phyloP scores from a whole-genome alignment of 2,113 vertebrate species.

The Ramphastos sulfuratus region DNA sequence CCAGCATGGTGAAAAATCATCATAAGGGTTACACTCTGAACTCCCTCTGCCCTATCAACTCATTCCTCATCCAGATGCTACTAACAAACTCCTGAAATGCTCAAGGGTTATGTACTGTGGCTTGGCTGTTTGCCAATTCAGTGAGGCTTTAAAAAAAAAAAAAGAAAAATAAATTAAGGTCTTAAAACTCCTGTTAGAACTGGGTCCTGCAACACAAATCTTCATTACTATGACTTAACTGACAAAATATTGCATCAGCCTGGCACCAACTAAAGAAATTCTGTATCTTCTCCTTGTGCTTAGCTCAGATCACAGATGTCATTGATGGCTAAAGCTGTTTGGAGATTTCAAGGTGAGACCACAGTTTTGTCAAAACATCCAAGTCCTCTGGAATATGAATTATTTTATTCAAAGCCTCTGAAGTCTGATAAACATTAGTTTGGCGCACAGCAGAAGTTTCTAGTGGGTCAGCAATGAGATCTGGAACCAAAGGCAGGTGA shows the following conservation, averaged over 20 bases:
- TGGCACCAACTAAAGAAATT: neutral
- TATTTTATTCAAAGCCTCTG: conserved; percentile 16
- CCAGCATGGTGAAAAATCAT: neutral
- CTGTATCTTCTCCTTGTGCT: neutral
- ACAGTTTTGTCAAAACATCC: conserved; percentile 4
- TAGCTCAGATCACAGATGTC: conserved; percentile 5
- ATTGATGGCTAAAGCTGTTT: neutral
- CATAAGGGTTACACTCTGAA: neutral
- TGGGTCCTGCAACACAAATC: neutral
- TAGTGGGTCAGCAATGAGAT: neutral
- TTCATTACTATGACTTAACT: neutral
- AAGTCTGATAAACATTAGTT: neutral
- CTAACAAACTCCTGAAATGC: neutral
- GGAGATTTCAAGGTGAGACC: neutral
- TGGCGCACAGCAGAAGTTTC: conserved; percentile 7
- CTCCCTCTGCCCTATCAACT: conserved; percentile 4
- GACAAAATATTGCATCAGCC: conserved; percentile 41
- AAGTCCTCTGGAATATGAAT: neutral
- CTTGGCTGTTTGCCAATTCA: conserved; percentile 2
- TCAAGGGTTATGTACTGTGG: conserved; percentile 28
- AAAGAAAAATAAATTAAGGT: neutral
- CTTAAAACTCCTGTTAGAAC: neutral
- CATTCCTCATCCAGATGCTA: conserved; percentile 48
- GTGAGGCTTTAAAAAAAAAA: neutral
- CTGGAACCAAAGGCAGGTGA: conserved; percentile 47